Base-by-base conservation (phyloP, 2,888 invertebrate genomes). In the Amphiduros pacificus region DNA sequence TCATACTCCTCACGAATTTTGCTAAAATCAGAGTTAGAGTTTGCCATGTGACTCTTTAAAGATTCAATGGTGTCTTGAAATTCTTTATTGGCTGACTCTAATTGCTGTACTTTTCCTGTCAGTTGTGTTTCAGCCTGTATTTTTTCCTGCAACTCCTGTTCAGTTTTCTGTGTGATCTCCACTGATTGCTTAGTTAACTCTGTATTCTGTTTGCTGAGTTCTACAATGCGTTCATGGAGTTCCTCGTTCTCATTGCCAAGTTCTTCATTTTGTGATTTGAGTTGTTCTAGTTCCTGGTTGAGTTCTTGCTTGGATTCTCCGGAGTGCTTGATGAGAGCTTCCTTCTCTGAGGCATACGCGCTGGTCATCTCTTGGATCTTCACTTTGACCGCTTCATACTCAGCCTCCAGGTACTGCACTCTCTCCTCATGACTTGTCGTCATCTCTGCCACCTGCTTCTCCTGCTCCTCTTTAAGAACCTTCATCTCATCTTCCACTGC, bases 351-450 rank as follows among this genome's bases (percentile, higher is more conserved):
- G 50, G 62, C 50, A 26, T 59, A 29, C 55, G 61, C 54, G 4
- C 40, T 17, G 24, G 40, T 22, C 24, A 59, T n/a, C 32, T 68
- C 68, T 24, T 59, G 58, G 26, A 61, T 40, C n/a, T 66, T 55
- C 0, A 49, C 61, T 22, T 56, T 65, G 29, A 55, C 14, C 9
- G 61, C 58, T 27, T 62, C 69, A 22, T 62, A 26, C 58, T 69
- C 69, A 0, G 64, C 65, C 53, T 55, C 58, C 22, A 68, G 40
- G 6, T 71, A 71, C 3, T 74, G 55, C 71, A 73, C 73, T 65
- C 76, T 77, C 48, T 74, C 73, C 56, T 74, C 64, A 2, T 58
- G 36, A 26, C n/a, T 58, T 11, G 29, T 65, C 49, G 69, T 62
- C 6, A 76, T 41, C 24, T 70, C 57, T n/a, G 40, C 36, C 6